Evolutionary conservation across 2,113 vertebrate genomes (phyloP).

Genomic region (Australoheros scitulus): DNA sequence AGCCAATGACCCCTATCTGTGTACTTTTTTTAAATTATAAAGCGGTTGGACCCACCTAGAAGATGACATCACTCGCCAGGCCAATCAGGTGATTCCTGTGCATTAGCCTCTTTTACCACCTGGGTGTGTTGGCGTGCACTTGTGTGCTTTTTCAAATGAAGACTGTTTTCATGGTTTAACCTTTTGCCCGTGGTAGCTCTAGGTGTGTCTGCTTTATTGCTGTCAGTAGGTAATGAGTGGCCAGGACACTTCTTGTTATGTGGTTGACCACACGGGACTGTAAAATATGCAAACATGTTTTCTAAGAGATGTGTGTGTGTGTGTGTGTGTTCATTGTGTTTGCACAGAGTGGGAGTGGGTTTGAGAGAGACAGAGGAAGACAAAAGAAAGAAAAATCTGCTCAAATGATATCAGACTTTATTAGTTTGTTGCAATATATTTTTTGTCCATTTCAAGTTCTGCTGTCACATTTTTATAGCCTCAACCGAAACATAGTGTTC

Average conservation of each 20-base stretch:
- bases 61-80: slow-evolving; percentile 47
- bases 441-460: not conserved
- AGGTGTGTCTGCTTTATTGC: slow-evolving; percentile 69
- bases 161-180: slow-evolving; percentile 64
- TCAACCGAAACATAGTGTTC: not conserved
- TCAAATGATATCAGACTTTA: not conserved
- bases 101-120: slow-evolving; percentile 48
- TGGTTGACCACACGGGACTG: slow-evolving; percentile 55
- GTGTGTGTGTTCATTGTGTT: slow-evolving; percentile 1
- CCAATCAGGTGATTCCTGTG: slow-evolving; percentile 64
- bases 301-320: not conserved
- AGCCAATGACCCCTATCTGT: slow-evolving; percentile 42
- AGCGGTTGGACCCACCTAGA: slow-evolving; percentile 24
- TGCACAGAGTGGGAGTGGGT: not conserved
- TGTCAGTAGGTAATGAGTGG: slow-evolving; percentile 68
- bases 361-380: not conserved
- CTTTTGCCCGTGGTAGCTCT: slow-evolving; percentile 67
- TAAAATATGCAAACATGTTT: slow-evolving; percentile 20
- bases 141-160: slow-evolving; percentile 46
- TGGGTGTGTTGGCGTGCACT: slow-evolving; percentile 33
- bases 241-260: slow-evolving; percentile 57
- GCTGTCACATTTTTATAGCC: not conserved
- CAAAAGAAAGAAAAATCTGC: not conserved
- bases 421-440: not conserved
- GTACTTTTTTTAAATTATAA: slow-evolving; percentile 54